These are phyloP conservation scores for Argyrosomus regius DNA, from an alignment of 2,797 vertebrate genomes.

Conservation along the genomic window DNA sequence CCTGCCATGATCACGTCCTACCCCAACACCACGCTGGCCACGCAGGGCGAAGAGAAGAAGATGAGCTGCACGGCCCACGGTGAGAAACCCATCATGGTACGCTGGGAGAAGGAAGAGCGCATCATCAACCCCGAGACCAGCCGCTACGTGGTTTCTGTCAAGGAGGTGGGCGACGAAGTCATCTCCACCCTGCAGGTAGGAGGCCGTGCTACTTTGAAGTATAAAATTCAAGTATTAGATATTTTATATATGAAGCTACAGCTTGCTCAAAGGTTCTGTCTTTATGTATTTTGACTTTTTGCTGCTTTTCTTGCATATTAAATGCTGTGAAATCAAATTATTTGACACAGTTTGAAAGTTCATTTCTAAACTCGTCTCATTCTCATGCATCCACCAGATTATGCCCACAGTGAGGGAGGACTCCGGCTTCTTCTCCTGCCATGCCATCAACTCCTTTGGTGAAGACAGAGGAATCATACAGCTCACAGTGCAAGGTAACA, in stretches of 20 bases:
- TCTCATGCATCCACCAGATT: slow-evolving; percentile 84
- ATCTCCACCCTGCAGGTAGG: slow-evolving; percentile 96
- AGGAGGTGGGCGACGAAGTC: slow-evolving; percentile 96
- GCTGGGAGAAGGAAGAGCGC: slow-evolving; percentile 98
- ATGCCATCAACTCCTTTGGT: slow-evolving; percentile 98
- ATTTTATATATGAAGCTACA: background rate
- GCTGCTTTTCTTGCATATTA: no score
- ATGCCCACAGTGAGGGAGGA: slow-evolving; percentile 97
- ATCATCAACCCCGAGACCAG: slow-evolving; percentile 99
- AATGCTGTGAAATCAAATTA: background rate
- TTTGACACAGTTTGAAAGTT: background rate
- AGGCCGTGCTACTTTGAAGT: background rate
- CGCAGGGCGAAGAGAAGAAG: slow-evolving; percentile 97
- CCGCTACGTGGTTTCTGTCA: slow-evolving; percentile 95
- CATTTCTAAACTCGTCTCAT: background rate
- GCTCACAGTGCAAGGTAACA: slow-evolving; percentile 96
- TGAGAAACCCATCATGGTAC: slow-evolving; percentile 98
- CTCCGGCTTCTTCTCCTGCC: slow-evolving; percentile 98
- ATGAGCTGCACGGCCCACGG: slow-evolving; percentile 98
- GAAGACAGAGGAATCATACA: slow-evolving; percentile 99
- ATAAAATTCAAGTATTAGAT: background rate
- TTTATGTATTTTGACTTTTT: background rate
- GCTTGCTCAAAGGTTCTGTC: background rate
- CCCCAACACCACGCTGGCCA: slow-evolving; percentile 97
- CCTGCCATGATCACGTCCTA: slow-evolving; percentile 99